Evolutionary conservation across 2,113 vertebrate genomes (phyloP), one percentile per base, ranked within the genome.

Genomic region (Trochalopteron elliotii): DNA sequence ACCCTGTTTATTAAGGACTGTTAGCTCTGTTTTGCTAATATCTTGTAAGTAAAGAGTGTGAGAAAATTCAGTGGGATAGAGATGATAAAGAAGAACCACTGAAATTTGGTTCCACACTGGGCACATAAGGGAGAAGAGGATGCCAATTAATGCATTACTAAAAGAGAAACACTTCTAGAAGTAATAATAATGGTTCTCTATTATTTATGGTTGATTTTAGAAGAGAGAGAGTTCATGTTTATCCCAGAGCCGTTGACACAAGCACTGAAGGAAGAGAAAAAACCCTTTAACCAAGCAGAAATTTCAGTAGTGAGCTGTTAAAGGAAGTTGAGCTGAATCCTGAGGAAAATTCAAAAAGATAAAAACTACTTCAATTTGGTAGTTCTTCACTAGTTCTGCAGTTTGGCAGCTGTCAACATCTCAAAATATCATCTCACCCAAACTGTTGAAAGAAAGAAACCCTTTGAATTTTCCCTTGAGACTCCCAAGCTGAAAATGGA

Each of bases 351-450:
- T 97, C 83, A 80, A 40, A 90, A 76, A 89, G 90, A 97, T 96
- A 94, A 97, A 95, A 96, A 97, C 57, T 14, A 92, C 95, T 97
- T 94, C 67, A 65, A 52, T 96, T 94, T 86, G 87, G 77, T 94
- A 79, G 82, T 93, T 93, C 82, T 94, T 96, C 89, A 72, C 79
- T 95, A 93, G 94, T 95, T 97, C 95, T 97, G 93, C 94, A 97
- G 95, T 98, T 97, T 97, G 97, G 91, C 96, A 98, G 96, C 97
- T 98, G 97, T 98, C 97, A 98, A 95, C 96, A 96, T 98, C 97
- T 98, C 96, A 98, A 97, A 98, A 97, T 97, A 97, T 97, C 92
- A 97, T 97, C 97, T 97, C 97, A 96, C 97, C 94, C 94, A 97
- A 97, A 98, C 96, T 86, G 95, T 96, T 98, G 97, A 98, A 97